phyloP scores from a whole-genome alignment of 2,113 vertebrate genomes.

The Pholis gunnellus region DNA sequence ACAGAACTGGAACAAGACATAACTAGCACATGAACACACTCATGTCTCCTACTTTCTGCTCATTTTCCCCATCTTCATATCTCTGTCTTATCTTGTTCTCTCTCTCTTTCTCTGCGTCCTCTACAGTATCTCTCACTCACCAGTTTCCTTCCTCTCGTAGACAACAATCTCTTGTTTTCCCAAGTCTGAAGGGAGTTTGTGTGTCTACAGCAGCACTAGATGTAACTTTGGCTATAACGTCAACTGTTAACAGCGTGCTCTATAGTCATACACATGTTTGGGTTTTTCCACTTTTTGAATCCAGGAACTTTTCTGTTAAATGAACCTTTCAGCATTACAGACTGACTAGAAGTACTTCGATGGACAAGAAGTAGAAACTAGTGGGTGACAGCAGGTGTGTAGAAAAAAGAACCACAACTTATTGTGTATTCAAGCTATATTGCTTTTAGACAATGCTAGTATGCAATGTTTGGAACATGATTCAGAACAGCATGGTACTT shows the following conservation, averaged over 20 bases:
- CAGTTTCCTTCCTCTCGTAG: slow-evolving; percentile 75
- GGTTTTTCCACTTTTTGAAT: neutral
- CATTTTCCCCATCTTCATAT: slow-evolving; percentile 52
- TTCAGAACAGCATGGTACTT: neutral
- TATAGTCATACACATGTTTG: neutral
- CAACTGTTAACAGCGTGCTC: neutral
- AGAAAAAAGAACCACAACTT: neutral
- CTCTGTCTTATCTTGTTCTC: slow-evolving; percentile 57
- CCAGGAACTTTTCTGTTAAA: neutral
- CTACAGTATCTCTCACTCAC: slow-evolving; percentile 66
- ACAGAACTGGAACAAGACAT: neutral
- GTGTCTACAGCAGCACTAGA: neutral
- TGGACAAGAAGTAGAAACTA: neutral
- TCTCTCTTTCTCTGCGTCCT: slow-evolving; percentile 58
- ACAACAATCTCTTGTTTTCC: slow-evolving; percentile 60
- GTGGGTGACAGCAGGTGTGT: neutral
- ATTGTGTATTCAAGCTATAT: neutral
- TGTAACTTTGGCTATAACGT: neutral
- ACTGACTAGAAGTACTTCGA: neutral
- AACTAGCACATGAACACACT: neutral
- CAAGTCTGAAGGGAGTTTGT: slow-evolving; percentile 4
- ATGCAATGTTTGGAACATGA: neutral
- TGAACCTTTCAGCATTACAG: neutral
- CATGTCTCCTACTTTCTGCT: neutral
- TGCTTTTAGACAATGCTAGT: neutral